Base-by-base conservation (phyloP, 2,888 invertebrate species). In the Eulithis prunata region DNA sequence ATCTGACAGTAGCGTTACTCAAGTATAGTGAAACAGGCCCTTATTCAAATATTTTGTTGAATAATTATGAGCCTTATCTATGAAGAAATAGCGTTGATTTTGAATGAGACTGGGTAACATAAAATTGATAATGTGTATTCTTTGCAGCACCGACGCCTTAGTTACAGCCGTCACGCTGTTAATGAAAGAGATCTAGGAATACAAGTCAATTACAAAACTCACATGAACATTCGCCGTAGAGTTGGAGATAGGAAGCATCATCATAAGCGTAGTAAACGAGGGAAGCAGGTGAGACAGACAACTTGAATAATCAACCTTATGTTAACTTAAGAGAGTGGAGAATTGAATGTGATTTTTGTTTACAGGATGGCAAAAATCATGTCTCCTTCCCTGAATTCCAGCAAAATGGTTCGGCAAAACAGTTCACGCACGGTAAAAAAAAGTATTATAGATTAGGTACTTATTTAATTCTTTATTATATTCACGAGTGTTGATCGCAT, bases 161-260 rank as follows among this genome's bases (percentile, higher is more conserved):
- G 97, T 91, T 98, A 98, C 94, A 97, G 97, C 85, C 94, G 98
- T 61, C 98, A 98, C 85, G 97, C 98, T 47, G 97, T 98, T 59
- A 96, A 97, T 85, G 98, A 98, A 85, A 94, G 96, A 67, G 98
- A 98, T 90, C 94, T 98, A 73, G 96, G 97, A 65, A 97, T 96
- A 47, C 97, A 97, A 94, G 95, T 96, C 69, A 97, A 97, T 94
- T 97, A 98, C 89, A 96, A 96, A 88, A 96, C 97, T 90, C 97
- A 97, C 88, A 96, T 97, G 95, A 98, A 98, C 84, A 97, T 97
- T 84, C 94, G 98, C 63, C 94, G 97, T 55, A 94, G 98, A 87
- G 96, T 98, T 62, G 97, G 97, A 71, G 97, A 97, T 84, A 95
- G 96, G 78, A 97, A 97, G 82, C 96, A 97, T 85, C 95, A 96